phyloP scores from a whole-genome alignment of 1,140 invertebrate species.

The Drosophila asahinai region DNA sequence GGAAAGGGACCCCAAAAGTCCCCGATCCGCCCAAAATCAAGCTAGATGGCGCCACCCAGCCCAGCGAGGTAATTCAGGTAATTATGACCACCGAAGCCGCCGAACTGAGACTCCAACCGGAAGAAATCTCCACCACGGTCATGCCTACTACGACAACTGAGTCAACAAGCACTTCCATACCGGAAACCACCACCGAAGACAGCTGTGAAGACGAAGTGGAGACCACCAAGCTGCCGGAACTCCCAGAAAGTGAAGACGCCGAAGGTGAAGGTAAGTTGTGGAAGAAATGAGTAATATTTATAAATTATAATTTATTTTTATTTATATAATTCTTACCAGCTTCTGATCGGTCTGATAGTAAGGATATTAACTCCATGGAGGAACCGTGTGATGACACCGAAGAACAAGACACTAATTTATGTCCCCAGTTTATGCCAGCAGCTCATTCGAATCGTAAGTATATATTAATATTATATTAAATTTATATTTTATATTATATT shows the following conservation, averaged over 20 bases:
- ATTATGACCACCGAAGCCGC: constrained; percentile 32
- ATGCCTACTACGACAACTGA: constrained; percentile 15
- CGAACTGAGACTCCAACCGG: constrained; percentile 25
- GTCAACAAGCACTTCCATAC: constrained; percentile 22
- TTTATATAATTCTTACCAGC: not conserved
- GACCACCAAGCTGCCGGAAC: constrained; percentile 13
- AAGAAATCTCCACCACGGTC: constrained; percentile 15
- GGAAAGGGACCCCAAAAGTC: constrained; percentile 19
- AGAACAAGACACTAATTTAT: constrained; percentile 61
- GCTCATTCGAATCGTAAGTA: constrained; percentile 18
- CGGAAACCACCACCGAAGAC: constrained; percentile 39
- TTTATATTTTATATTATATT: rapidly evolving
- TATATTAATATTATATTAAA: not conserved
- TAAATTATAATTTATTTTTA: not conserved
- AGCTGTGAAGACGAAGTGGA: constrained; percentile 40
- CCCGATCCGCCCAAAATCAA: constrained; percentile 63
- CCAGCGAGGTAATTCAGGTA: constrained; percentile 60
- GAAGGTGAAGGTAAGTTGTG: constrained; percentile 31
- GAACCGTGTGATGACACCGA: constrained; percentile 57
- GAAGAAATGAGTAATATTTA: no score
- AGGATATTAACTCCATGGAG: not conserved
- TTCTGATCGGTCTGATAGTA: not conserved
- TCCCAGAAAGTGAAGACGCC: constrained; percentile 12
- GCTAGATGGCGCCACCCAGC: constrained; percentile 51
- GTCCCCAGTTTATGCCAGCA: constrained; percentile 56